Conservation (phyloP, 2,797 vertebrate genomes). For the Stomatorhinus walkeri region DNA sequence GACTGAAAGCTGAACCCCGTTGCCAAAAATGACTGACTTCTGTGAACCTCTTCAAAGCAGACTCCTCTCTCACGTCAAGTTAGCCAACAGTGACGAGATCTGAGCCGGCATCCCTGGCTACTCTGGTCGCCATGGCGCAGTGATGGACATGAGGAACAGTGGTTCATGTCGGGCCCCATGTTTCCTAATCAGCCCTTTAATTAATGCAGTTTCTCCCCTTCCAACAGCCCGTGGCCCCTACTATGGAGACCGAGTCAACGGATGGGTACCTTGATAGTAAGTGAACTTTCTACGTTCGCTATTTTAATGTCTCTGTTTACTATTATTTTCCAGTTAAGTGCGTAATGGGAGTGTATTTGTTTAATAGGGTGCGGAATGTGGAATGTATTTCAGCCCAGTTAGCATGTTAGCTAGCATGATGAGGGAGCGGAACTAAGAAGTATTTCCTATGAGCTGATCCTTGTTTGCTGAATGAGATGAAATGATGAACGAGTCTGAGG, state of each 20-base stretch:
- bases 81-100: not conserved
- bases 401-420: not conserved
- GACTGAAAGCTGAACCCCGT: slow-evolving; percentile 14
- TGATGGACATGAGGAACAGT: not conserved
- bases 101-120: not conserved
- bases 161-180: not conserved
- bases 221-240: slow-evolving; percentile 76
- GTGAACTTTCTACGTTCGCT: slow-evolving; percentile 31
- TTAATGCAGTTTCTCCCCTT: slow-evolving; percentile 28
- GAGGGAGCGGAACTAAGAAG: not conserved
- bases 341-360: not conserved
- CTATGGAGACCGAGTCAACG: slow-evolving; percentile 71
- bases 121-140: not conserved
- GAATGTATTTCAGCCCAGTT: not conserved
- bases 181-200: not conserved
- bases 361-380: not conserved
- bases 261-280: slow-evolving; percentile 75
- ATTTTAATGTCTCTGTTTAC: not conserved
- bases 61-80: not conserved
- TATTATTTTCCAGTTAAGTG: not conserved
- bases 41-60: slow-evolving; percentile 12
- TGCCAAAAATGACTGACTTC: slow-evolving; percentile 2
- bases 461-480: not conserved
- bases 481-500: not conserved
- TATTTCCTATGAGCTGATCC: not conserved